Percentiles rank a stretch among this genome's conserved stretches.
Evolutionary conservation across 92 coral and sea anemone species (phyloP).

Genomic region (Virgularia gustaviana): DNA sequence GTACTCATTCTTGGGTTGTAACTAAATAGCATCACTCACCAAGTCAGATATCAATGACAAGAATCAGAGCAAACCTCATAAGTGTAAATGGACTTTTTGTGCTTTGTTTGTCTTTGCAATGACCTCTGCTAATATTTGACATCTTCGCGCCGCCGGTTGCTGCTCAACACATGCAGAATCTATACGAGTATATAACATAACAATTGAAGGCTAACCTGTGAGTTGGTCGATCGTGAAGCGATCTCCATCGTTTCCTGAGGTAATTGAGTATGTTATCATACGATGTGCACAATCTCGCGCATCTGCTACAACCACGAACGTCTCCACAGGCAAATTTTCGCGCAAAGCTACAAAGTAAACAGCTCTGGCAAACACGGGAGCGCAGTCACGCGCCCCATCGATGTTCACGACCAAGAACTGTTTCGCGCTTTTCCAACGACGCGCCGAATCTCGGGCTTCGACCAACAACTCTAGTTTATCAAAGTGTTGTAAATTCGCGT

Average conservation of each 20-base stretch:
- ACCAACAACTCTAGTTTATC: conserved; percentile 65
- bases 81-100: too few species aligned
- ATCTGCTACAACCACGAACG: conserved; percentile 71
- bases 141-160: too few species aligned
- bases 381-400: conserved; percentile 44
- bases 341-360: conserved; percentile 51
- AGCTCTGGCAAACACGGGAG: conserved; percentile 62
- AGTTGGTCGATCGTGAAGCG: conserved; percentile 61
- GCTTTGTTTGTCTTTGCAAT: too few species aligned
- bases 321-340: conserved; percentile 62
- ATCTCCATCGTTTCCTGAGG: conserved; percentile 58
- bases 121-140: too few species aligned
- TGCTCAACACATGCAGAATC: too few species aligned
- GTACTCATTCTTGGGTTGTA: too few species aligned
- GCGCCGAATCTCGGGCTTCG: conserved; percentile 73
- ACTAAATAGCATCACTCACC: neutral
- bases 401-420: conserved; percentile 57
- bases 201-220: conserved; percentile 61
- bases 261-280: conserved; percentile 52
- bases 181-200: neutral
- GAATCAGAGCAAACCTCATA: too few species aligned
- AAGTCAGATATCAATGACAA: neutral
- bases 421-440: conserved; percentile 59
- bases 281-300: conserved; percentile 44
- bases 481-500: conserved; percentile 52